Base-by-base conservation (phyloP, 2,113 vertebrate species). In the Corythornis cristatus region DNA sequence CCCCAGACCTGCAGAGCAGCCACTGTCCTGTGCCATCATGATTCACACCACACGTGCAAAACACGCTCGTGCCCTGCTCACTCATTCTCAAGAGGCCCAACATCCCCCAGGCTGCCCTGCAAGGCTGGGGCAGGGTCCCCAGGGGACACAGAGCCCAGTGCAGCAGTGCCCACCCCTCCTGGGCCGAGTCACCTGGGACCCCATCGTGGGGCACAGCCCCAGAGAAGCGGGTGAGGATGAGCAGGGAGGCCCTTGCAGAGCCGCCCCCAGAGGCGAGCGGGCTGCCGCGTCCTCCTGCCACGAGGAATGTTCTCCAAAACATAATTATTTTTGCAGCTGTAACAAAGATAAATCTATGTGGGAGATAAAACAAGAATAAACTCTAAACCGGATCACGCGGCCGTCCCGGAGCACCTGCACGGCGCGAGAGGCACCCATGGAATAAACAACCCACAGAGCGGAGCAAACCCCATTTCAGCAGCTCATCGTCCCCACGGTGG, bases 251-350 rank as follows among this genome's bases (percentile, higher is more conserved):
- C 14, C 45, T 40, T 15, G 71, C 46, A 50, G 37, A 84, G 53
- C 51, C 0, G 2, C 71, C 71, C 11, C 58, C 58, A 16, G 54
- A 31, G 13, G 53, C 42, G 54, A 65, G 46, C 3, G 1, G 25
- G 61, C 58, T 2, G 11, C 65, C 0, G 14, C 87, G 74, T 89
- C 81, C 93, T 86, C 77, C 84, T 3, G 28, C 2, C 0, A 56
- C 9, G 77, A 43, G 29, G 50, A 65, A 71, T 3, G 14, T 37
- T 76, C 73, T 62, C 33, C 81, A 51, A 81, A 93, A 89, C 19
- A 65, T 7, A 80, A 90, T 86, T 93, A 86, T 70, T 90, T 74
- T 89, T 84, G 81, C 84, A 93, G 89, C 77, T 73, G 81, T 84
- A 90, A 92, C 86, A 92, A 93, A 83, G 92, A 67, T 70, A 60